Percentiles rank a stretch among this genome's conserved stretches.
These are phyloP conservation scores for Atta texana DNA, from an alignment of 1,140 invertebrate genomes.

Conservation along the genomic window DNA sequence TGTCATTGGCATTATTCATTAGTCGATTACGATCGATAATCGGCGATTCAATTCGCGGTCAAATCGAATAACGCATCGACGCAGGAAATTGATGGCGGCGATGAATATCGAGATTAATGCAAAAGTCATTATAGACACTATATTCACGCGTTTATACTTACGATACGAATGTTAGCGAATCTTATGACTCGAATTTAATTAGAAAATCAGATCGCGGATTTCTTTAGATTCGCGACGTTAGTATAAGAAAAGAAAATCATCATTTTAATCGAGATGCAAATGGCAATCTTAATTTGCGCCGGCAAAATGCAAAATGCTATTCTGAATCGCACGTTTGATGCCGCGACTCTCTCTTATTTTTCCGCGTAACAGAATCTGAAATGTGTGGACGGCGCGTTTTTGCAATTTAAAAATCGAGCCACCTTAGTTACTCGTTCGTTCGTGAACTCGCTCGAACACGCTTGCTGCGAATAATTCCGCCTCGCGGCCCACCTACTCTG, in stretches of 20 bases:
- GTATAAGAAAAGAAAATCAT: not conserved
- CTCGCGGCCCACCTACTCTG: constrained; percentile 40
- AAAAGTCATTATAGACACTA: constrained; percentile 32
- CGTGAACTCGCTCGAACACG: constrained; percentile 53
- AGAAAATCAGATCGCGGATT: not conserved
- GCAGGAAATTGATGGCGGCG: constrained; percentile 50
- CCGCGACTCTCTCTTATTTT: constrained; percentile 13
- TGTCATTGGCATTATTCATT: constrained; percentile 60
- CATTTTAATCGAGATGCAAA: not conserved
- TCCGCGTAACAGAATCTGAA: constrained; percentile 17
- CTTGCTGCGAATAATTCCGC: constrained; percentile 57
- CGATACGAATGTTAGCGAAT: not conserved
- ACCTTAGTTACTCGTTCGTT: constrained; percentile 53
- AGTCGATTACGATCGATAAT: constrained; percentile 61
- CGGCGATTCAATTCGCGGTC: constrained; percentile 56
- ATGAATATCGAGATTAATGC: constrained; percentile 63
- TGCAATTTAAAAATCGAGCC: constrained; percentile 63
- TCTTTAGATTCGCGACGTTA: not conserved
- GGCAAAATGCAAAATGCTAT: constrained; percentile 13
- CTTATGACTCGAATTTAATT: constrained; percentile 11
- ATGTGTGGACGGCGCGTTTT: constrained; percentile 34
- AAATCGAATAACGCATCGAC: constrained; percentile 60
- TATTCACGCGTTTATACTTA: constrained; percentile 10
- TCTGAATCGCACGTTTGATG: constrained; percentile 24
- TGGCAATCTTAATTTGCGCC: constrained; percentile 24